A percentile compares a stretch with the other conserved stretches of the same genome.
phyloP scores from a whole-genome alignment of 2,797 vertebrate species.

The Chromis chromis region DNA sequence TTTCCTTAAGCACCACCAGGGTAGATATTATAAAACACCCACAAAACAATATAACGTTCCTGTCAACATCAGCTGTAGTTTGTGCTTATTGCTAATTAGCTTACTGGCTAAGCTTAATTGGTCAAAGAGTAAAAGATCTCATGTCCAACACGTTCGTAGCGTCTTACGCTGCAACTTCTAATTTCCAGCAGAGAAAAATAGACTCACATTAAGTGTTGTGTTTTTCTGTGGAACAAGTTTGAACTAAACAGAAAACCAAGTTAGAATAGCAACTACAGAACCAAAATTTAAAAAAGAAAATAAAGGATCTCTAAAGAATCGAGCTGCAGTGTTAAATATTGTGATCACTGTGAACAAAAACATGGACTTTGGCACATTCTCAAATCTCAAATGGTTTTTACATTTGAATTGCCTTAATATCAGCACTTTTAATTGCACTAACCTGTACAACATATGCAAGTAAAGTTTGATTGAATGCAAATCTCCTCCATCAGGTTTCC shows the following conservation, averaged over 20 bases:
- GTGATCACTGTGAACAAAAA: background rate
- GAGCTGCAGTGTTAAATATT: background rate
- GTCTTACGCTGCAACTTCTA: background rate
- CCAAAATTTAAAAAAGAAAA: background rate
- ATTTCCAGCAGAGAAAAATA: background rate
- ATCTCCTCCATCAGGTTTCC: constrained; percentile 11
- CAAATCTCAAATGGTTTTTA: background rate
- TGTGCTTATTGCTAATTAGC: background rate
- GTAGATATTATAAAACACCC: too few relatives aligned
- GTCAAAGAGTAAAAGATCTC: background rate
- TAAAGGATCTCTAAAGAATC: background rate
- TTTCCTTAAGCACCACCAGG: too few relatives aligned
- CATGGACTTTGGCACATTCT: background rate
- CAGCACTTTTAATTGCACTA: background rate
- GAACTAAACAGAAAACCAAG: background rate
- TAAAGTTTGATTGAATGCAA: background rate
- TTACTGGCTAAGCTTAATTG: background rate
- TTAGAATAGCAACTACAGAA: background rate
- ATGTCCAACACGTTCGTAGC: background rate
- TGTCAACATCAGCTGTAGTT: background rate
- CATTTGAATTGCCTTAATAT: background rate
- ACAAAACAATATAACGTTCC: background rate
- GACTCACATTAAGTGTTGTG: background rate
- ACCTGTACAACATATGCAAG: background rate
- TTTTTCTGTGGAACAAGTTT: background rate